Conservation (phyloP, 2,113 vertebrate species). For the Dicrurus megarhynchus region DNA sequence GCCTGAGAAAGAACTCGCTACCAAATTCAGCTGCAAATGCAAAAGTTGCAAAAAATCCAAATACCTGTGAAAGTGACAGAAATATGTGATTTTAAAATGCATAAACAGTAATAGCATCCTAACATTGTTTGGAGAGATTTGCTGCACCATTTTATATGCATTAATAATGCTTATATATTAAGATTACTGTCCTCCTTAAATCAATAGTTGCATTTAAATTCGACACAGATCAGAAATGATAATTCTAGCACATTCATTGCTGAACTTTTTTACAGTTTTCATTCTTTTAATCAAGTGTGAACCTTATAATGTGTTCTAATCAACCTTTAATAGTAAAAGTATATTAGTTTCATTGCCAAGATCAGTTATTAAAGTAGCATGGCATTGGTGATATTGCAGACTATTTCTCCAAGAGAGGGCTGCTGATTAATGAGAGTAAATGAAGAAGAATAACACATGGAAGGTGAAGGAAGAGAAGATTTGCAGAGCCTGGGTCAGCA, state of each 20-base stretch:
- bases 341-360: background rate
- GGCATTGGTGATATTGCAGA: background rate
- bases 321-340: background rate
- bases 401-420: background rate
- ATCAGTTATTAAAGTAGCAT: background rate
- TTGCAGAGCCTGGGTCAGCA: background rate
- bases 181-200: background rate
- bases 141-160: background rate
- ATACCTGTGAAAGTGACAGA: slow-evolving; percentile 70
- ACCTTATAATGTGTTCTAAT: background rate
- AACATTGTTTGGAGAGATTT: background rate
- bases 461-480: background rate
- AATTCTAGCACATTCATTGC: background rate
- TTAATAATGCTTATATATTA: background rate
- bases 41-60: slow-evolving; percentile 78
- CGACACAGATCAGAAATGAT: background rate
- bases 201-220: background rate
- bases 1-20: fast-evolving
- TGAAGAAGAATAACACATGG: background rate
- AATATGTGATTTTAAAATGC: background rate
- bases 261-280: background rate
- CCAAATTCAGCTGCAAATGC: slow-evolving; percentile 64
- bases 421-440: background rate
- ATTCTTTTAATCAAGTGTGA: background rate
- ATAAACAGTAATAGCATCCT: background rate